A percentile compares a stretch with the other conserved stretches of the same genome.
These are phyloP conservation scores for Xestobium rufovillosum DNA, from an alignment of 2,888 invertebrate genomes.

Conservation along the genomic window DNA sequence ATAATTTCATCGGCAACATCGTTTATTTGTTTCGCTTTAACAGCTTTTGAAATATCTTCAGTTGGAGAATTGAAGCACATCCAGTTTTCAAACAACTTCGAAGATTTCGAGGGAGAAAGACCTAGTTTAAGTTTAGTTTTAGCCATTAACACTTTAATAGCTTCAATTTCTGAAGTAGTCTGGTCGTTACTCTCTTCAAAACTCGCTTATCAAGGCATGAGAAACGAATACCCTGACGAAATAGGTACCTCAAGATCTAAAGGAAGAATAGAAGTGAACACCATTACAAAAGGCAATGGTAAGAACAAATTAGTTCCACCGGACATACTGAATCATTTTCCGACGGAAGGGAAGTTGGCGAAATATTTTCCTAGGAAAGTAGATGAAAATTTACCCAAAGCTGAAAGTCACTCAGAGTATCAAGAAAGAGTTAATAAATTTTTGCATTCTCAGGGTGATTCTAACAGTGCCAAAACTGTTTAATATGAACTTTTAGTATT, in stretches of 20 bases:
- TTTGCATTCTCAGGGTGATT: constrained; percentile 24
- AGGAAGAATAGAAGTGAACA: constrained; percentile 49
- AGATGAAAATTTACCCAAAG: constrained; percentile 35
- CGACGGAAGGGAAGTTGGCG: constrained; percentile 47
- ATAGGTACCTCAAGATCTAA: constrained; percentile 42
- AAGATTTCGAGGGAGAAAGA: constrained; percentile 18
- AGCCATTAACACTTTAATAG: constrained; percentile 53
- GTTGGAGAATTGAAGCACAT: constrained; percentile 20
- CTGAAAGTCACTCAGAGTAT: constrained; percentile 43
- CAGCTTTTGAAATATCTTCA: constrained; percentile 19
- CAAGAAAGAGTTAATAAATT: constrained; percentile 43
- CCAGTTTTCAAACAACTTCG: constrained; percentile 12
- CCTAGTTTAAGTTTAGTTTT: constrained; percentile 40
- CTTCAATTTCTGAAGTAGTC: constrained; percentile 49
- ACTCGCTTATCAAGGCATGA: constrained; percentile 56
- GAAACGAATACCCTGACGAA: constrained; percentile 51
- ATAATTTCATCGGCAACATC: constrained; percentile 49
- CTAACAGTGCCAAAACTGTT: background rate
- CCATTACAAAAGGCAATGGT: constrained; percentile 51
- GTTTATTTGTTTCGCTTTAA: constrained; percentile 32
- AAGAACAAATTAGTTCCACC: constrained; percentile 47
- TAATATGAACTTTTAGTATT: no score
- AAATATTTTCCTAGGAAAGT: constrained; percentile 44
- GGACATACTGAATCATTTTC: constrained; percentile 50
- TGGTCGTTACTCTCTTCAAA: constrained; percentile 56